Evolutionary conservation across 2,113 vertebrate species (phyloP).

Genomic region (Sakesphorus luctuosus): DNA sequence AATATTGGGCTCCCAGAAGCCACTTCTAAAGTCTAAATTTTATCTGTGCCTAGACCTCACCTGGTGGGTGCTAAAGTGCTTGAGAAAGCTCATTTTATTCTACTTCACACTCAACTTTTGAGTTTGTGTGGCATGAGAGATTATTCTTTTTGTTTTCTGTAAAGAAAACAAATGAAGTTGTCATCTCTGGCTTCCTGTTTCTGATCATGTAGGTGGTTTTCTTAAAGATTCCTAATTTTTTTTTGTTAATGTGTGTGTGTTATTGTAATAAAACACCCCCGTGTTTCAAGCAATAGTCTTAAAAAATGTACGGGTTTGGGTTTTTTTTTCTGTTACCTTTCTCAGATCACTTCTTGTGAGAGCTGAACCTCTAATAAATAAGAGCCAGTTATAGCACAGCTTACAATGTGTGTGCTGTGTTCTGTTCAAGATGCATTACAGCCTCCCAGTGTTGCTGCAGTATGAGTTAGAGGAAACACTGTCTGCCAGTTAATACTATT

Average conservation of each 20-base stretch:
- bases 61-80: accelerated
- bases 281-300: neutral
- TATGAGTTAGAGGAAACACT: neutral
- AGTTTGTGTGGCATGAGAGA: neutral
- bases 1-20: neutral
- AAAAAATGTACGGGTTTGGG: neutral
- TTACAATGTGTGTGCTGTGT: neutral
- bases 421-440: neutral
- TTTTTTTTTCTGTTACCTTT: neutral
- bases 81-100: neutral
- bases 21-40: neutral
- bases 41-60: neutral
- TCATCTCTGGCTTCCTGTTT: neutral
- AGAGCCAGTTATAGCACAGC: neutral
- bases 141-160: neutral
- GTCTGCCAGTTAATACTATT: conserved; percentile 34
- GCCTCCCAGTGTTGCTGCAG: neutral
- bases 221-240: neutral
- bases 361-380: neutral
- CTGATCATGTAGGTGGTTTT: neutral
- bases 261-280: neutral
- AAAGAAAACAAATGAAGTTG: neutral
- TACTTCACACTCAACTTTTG: neutral
- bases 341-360: neutral
- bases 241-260: neutral